Evolutionary conservation across 30 jellyfish, hydroid and myxozoan genomes (phyloP).

Genomic region (Pelagia noctiluca): DNA sequence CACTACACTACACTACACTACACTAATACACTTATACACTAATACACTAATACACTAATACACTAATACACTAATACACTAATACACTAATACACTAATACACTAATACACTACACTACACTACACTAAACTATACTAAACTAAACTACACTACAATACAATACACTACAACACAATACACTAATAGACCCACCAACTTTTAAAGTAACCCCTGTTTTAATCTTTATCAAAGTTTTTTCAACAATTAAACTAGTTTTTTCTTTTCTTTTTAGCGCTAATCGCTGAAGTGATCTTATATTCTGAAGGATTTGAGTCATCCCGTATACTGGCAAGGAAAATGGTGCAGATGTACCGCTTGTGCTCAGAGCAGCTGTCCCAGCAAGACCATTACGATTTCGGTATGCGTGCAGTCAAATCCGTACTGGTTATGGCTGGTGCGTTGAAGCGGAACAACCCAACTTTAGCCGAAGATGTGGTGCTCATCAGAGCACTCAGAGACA

Average conservation of each 20-base stretch:
- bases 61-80: too few relatives aligned
- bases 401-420: conserved; percentile 99
- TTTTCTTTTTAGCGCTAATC: conserved; percentile 75
- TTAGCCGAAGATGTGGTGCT: conserved; percentile 93
- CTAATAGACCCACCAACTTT: too few relatives aligned
- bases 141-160: too few relatives aligned
- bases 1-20: too few relatives aligned
- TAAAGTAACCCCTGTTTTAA: too few relatives aligned
- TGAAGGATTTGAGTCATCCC: conserved; percentile 98
- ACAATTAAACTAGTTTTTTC: not conserved
- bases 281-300: conserved; percentile 98
- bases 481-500: conserved; percentile 96
- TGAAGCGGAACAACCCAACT: conserved; percentile 92
- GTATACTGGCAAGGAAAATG: conserved; percentile 95
- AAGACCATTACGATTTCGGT: conserved; percentile 99
- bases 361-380: conserved; percentile 99
- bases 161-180: too few relatives aligned
- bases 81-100: too few relatives aligned
- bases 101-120: too few relatives aligned
- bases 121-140: too few relatives aligned
- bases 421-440: conserved; percentile 99
- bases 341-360: conserved; percentile 98
- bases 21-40: too few relatives aligned
- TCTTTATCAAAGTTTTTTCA: too few relatives aligned
- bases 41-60: too few relatives aligned